A percentile compares a stretch with the other conserved stretches of the same genome.
These are phyloP conservation scores for Psilanteris sp. DNA, from an alignment of 1,140 invertebrate genomes.

Conservation along the genomic window DNA sequence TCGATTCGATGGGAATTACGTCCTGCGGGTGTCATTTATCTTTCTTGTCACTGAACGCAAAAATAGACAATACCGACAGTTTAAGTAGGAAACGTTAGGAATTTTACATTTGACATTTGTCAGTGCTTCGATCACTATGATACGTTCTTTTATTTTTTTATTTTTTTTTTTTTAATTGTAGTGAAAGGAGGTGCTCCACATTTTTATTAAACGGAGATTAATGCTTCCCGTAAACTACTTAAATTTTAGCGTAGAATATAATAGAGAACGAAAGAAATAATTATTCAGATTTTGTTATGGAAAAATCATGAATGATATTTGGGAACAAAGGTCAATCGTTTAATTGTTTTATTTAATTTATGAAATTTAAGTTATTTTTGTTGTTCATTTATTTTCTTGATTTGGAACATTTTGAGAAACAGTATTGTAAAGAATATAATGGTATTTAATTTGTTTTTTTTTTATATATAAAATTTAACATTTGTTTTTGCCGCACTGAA, in stretches of 20 bases:
- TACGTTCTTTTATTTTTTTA: too few species aligned
- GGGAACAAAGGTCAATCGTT: too few species aligned
- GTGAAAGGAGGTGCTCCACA: slow-evolving; percentile 6
- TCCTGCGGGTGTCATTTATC: slow-evolving; percentile 43
- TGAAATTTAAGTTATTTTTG: background rate
- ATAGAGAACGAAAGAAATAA: too few species aligned
- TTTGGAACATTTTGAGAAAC: background rate
- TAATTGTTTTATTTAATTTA: too few species aligned
- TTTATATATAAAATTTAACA: slow-evolving; percentile 4
- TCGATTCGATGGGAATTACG: slow-evolving; percentile 49
- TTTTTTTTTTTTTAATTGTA: slow-evolving; percentile 17
- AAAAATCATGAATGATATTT: background rate
- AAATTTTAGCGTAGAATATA: background rate
- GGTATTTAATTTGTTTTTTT: too few species aligned
- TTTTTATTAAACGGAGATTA: slow-evolving; percentile 9
- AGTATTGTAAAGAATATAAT: slow-evolving; percentile 1
- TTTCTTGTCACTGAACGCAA: slow-evolving; percentile 33
- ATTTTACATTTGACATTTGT: slow-evolving; percentile 34
- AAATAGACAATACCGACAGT: slow-evolving; percentile 29
- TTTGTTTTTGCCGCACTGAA: slow-evolving; percentile 2
- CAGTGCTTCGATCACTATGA: slow-evolving; percentile 10
- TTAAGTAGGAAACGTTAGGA: slow-evolving; percentile 6
- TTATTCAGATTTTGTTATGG: background rate
- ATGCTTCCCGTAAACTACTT: background rate
- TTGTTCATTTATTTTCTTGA: background rate